Conservation (phyloP, 2,888 invertebrate genomes). For the Neuroscelio doddi region DNA sequence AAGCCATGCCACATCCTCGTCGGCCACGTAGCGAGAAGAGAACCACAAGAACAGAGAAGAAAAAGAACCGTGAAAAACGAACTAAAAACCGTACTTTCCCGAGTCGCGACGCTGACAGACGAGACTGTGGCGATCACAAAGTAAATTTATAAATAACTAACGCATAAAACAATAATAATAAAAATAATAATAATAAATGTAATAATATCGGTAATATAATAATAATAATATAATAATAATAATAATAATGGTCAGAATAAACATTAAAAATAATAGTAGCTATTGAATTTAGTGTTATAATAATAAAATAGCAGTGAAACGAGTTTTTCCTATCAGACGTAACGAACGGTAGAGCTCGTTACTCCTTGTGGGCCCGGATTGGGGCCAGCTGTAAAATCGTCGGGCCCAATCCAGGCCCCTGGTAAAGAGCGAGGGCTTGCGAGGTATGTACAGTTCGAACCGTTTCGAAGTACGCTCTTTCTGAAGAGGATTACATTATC, state of each 20-base stretch:
- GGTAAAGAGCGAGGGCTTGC: conserved; percentile 48
- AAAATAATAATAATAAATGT: conserved; percentile 44
- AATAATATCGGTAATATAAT: conserved; percentile 25
- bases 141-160: conserved; percentile 63
- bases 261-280: conserved; percentile 29
- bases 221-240: conserved; percentile 23
- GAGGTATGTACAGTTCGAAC: conserved; percentile 62
- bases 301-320: conserved; percentile 28
- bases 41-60: conserved; percentile 14
- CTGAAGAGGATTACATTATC: neutral
- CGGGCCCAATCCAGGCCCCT: conserved; percentile 38
- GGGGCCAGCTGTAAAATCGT: conserved; percentile 17
- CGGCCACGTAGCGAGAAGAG: conserved; percentile 44
- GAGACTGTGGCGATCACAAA: conserved; percentile 63
- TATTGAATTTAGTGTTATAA: conserved; percentile 38
- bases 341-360: conserved; percentile 39
- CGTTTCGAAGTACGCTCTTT: conserved; percentile 26
- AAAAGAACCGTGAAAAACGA: conserved; percentile 14
- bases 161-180: conserved; percentile 58
- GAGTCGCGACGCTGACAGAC: conserved; percentile 50
- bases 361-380: conserved; percentile 33
- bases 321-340: conserved; percentile 39
- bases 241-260: conserved; percentile 24
- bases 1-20: conserved; percentile 64
- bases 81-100: conserved; percentile 4